Base-by-base conservation (phyloP, 2,888 invertebrate species). In the Noctua pronuba region DNA sequence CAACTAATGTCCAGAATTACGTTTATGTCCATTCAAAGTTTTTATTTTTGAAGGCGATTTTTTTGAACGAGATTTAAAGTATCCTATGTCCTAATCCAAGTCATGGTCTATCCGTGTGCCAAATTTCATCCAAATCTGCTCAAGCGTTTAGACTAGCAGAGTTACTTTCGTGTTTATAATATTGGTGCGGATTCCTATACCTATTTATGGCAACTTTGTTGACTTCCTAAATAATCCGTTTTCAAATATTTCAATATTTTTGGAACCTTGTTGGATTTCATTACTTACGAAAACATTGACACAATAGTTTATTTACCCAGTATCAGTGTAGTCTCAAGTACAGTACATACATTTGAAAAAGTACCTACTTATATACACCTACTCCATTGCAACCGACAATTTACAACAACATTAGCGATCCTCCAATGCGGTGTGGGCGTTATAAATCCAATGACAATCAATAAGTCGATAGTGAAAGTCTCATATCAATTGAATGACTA, bases 391-490 rank as follows among this genome's bases (percentile, higher is more conserved):
- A 41, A 35, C n/a, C n/a, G 16, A 52, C 55, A 60, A 79, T 73
- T 69, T 71, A 85, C 52, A 82, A 44, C 44, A 72, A 69, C 65
- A 82, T 73, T 73, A 73, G 64, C 67, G 49, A 82, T 86, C 66
- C 41, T 68, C 73, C 31, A 21, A 28, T 18, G 49, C 18, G 10
- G 35, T 60, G 83, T 82, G 67, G 83, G 83, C 24, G 86, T 71
- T 77, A 60, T 66, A 75, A 73, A 70, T 82, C 73, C 62, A 82
- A 67, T 83, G 86, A 83, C 83, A 86, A 86, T 77, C 82, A 82
- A 85, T 82, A 76, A 70, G 38, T 69, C 13, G 49, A 82, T 65
- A 77, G 86, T 86, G 83, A 86, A 77, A 83, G 83, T 86, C 31
- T 76, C 31, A 41, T 68, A 82, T 86, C 86, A 64, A 73, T 86